These are phyloP conservation scores for Caenorhabditis remanei DNA, from an alignment of 1,140 invertebrate genomes.

Conservation along the genomic window DNA sequence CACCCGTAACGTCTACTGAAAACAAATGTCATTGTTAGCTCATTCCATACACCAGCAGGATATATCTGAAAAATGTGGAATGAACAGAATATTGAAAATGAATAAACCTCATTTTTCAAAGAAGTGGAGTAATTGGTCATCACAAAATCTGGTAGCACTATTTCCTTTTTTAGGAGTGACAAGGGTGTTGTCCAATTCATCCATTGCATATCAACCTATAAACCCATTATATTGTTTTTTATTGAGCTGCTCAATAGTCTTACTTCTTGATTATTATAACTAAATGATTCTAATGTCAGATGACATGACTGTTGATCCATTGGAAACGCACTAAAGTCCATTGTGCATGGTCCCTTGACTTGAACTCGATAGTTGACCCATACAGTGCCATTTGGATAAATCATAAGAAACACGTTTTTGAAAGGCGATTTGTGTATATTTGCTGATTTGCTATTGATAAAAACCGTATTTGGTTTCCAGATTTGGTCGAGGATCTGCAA, in stretches of 20 bases:
- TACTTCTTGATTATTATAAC: conserved; percentile 72
- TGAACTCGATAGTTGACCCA: conserved; percentile 71
- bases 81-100: neutral
- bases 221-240: neutral
- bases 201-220: conserved; percentile 72
- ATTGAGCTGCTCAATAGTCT: neutral
- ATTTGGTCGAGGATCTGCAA: conserved; percentile 71
- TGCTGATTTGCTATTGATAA: conserved; percentile 72
- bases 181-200: conserved; percentile 66
- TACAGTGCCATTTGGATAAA: conserved; percentile 73
- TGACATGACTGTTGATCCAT: conserved; percentile 69
- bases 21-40: conserved; percentile 71
- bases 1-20: conserved; percentile 71
- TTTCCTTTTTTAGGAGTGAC: conserved; percentile 68
- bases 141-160: conserved; percentile 71
- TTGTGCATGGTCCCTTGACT: conserved; percentile 70
- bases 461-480: conserved; percentile 74
- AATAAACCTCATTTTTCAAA: conserved; percentile 67
- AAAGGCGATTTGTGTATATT: conserved; percentile 73
- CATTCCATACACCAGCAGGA: conserved; percentile 73
- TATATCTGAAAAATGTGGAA: conserved; percentile 63
- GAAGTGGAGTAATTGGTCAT: conserved; percentile 71
- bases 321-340: conserved; percentile 72
- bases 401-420: conserved; percentile 73
- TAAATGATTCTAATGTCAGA: conserved; percentile 72